Conservation (phyloP, 30 jellyfish, hydroid and myxozoan species). For the Mastigias papua region DNA sequence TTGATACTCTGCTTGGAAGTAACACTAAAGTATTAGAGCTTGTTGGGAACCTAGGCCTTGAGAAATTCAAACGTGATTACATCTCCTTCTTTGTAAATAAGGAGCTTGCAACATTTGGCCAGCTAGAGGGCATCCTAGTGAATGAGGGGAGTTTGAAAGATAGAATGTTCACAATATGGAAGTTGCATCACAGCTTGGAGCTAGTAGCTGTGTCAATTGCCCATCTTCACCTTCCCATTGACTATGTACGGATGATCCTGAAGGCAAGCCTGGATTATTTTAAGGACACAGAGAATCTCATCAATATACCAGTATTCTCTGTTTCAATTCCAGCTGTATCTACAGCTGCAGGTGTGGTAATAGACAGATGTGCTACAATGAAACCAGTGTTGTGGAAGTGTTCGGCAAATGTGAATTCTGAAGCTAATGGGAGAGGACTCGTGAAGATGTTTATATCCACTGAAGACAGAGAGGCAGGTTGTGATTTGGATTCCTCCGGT, state of each 20-base stretch:
- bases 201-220: constrained; percentile 42
- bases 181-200: constrained; percentile 71
- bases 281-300: background rate
- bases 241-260: constrained; percentile 50
- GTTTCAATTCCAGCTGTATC: constrained; percentile 69
- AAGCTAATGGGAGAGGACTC: background rate
- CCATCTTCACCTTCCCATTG: constrained; percentile 21
- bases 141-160: constrained; percentile 10
- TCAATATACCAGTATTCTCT: constrained; percentile 40
- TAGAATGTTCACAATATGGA: constrained; percentile 42
- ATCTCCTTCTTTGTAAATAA: constrained; percentile 47
- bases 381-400: constrained; percentile 70
- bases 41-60: constrained; percentile 69
- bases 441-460: constrained; percentile 31
- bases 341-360: constrained; percentile 45
- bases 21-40: constrained; percentile 26
- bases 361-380: constrained; percentile 23
- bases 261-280: constrained; percentile 59
- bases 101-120: constrained; percentile 76
- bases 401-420: background rate
- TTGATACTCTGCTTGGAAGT: constrained; percentile 22
- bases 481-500: background rate
- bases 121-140: constrained; percentile 53
- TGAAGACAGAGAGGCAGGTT: constrained; percentile 17
- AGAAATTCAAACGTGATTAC: constrained; percentile 48